phyloP scores from a whole-genome alignment of 2,888 invertebrate species.

The Mimachlamys varia region DNA sequence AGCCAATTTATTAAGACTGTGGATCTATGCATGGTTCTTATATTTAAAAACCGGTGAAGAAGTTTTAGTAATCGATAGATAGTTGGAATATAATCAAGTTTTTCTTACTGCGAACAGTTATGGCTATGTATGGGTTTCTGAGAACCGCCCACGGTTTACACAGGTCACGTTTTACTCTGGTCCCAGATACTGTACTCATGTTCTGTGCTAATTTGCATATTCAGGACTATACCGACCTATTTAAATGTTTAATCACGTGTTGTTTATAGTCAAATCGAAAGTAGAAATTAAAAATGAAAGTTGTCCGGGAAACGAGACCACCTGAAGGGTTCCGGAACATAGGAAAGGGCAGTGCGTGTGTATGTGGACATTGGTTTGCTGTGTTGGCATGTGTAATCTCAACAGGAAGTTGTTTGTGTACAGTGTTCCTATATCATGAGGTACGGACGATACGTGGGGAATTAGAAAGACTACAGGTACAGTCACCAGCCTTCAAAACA shows the following conservation, averaged over 20 bases:
- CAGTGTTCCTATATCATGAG: not conserved
- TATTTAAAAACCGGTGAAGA: too few species aligned
- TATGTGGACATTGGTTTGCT: not conserved
- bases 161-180: not conserved
- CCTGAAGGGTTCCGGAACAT: not conserved
- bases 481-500: not conserved
- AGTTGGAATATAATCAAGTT: not conserved
- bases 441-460: not conserved
- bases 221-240: not conserved
- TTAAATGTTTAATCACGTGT: not conserved
- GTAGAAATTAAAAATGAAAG: not conserved
- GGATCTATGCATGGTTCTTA: too few species aligned
- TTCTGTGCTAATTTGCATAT: not conserved
- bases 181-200: not conserved
- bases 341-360: not conserved
- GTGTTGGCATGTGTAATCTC: not conserved
- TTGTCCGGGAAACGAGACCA: not conserved
- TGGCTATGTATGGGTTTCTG: not conserved
- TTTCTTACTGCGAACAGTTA: not conserved
- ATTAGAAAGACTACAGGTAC: not conserved
- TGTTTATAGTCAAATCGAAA: not conserved
- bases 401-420: conserved; percentile 6
- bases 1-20: too few species aligned
- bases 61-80: too few species aligned
- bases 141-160: not conserved